Percentiles rank a stretch among this genome's conserved stretches.
Evolutionary conservation across 1,140 invertebrate genomes (phyloP).

Genomic region (Agrilus planipennis): DNA sequence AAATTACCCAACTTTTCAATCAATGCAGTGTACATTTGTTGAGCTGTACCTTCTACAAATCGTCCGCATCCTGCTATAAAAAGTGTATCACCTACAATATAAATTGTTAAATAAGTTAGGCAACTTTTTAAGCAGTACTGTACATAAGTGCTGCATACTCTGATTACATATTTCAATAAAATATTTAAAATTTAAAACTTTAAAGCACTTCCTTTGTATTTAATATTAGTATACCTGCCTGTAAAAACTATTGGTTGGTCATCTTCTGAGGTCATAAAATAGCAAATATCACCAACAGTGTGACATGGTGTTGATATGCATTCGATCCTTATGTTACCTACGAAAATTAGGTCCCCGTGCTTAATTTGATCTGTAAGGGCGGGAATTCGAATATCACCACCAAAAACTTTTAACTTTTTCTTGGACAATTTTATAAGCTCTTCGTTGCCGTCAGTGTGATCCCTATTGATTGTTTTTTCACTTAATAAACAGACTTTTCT

Average conservation of each 20-base stretch:
- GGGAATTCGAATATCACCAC: constrained; percentile 79
- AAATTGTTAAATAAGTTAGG: too few relatives aligned
- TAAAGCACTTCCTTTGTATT: neutral
- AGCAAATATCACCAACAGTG: constrained; percentile 90
- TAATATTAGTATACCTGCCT: constrained; percentile 40
- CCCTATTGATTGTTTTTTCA: too few relatives aligned
- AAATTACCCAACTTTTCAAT: constrained; percentile 33
- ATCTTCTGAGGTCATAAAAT: constrained; percentile 51
- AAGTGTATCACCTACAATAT: constrained; percentile 31
- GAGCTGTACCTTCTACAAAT: neutral
- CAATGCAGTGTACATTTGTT: neutral
- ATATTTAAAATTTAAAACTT: too few relatives aligned
- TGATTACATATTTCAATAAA: too few relatives aligned
- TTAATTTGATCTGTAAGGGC: constrained; percentile 61
- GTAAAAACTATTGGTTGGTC: constrained; percentile 76
- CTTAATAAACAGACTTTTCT: too few relatives aligned
- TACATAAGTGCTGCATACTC: too few relatives aligned
- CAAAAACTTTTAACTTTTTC: constrained; percentile 52
- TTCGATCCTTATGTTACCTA: constrained; percentile 66
- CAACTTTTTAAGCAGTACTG: too few relatives aligned
- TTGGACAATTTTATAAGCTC: constrained; percentile 51
- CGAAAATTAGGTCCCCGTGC: constrained; percentile 56
- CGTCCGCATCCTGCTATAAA: neutral
- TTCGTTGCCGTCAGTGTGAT: constrained; percentile 92
- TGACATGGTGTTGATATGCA: constrained; percentile 94